Evolutionary conservation across 2,113 vertebrate genomes (phyloP), one percentile per base, ranked within the genome.

Genomic region (Vireo altiloquus): DNA sequence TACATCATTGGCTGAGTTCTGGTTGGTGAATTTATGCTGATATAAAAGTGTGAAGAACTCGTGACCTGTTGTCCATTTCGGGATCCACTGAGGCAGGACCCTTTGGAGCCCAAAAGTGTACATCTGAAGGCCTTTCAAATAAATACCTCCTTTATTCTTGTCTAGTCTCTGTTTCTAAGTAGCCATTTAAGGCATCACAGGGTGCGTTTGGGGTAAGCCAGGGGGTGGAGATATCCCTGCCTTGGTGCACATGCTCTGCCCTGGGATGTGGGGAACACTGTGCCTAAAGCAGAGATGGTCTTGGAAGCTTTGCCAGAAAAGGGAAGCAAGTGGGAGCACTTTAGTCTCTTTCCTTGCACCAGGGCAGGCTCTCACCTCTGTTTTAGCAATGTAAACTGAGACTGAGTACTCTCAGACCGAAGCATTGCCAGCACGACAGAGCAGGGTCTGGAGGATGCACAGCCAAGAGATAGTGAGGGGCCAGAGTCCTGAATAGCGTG

Each of bases 211-310:
- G 28, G 19, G 5, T 28, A 9, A n/a, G 8, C 10, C 53, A 25
- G 10, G 10, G 2, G 7, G 3, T 46, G n/a, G 19, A 21, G 11
- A 1, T 23, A 15, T 22, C n/a, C 21, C n/a, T 2, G 2, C 13
- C 9, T 2, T 15, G 44, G 16, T 33, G 37, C 9, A 52, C 5
- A 0, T 39, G 23, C 13, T 65, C 15, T 4, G 1, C 14, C 52
- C 24, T 31, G 35, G n/a, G 22, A 9, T 46, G 12, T 18, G 24
- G 10, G n/a, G 39, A 72, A 31, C 17, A 49, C 37, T 2, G 1
- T 39, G 30, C 23, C 42, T 47, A 17, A 52, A 68, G 28, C 7
- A 63, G 57, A 63, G 57, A 31, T 22, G 24, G 6, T 39, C 7
- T 49, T 19, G 53, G 63, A 27, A 6, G 1, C 11, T 49, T 39